Evolutionary conservation across 2,113 vertebrate genomes (phyloP), one percentile per base, ranked within the genome.

Genomic region (Sciurus niger): DNA sequence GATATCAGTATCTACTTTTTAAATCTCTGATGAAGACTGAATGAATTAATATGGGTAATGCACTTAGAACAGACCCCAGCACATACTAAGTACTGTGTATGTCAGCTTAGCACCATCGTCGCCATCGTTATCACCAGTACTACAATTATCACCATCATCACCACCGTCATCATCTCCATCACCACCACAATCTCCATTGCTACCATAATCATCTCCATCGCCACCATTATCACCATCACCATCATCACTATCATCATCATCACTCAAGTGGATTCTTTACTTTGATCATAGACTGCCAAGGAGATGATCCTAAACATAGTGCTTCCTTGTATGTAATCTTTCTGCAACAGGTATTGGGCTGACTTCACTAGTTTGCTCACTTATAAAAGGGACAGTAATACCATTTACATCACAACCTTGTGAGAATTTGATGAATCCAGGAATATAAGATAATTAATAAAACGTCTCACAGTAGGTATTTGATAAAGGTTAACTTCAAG

Each of bases 331-430:
- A 28, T 68, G 74, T 58, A 92, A 40, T 88, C 93, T 4, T 28
- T 97, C 73, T 93, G 63, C 80, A 94, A 90, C 84, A 83, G 46
- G 80, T 58, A 84, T 90, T 67, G 90, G 74, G 93, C 68, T 63
- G 30, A 43, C 34, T 58, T 91, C 74, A 82, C 95, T 1, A 93
- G 40, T 86, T 72, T 79, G 92, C 76, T 97, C 37, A 65, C 76
- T 68, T 53, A 14, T 18, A 79, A 63, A 95, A 96, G 90, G 76
- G 11, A 17, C 84, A 93, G 93, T 92, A 77, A 87, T 37, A 14
- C 7, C 37, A 84, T 40, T 43, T 65, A 43, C 14, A 37, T 67
- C 24, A 48, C 8, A 43, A n/a, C n/a, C 8, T 46, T 18, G 0
- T 67, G 37, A 78, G 20, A 18, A 40, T 24, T 37, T 32, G 25